Percentiles rank a stretch among this genome's conserved stretches.
Conservation (phyloP, 2,113 vertebrate species). For the Cyphomyrus discorhynchus region DNA sequence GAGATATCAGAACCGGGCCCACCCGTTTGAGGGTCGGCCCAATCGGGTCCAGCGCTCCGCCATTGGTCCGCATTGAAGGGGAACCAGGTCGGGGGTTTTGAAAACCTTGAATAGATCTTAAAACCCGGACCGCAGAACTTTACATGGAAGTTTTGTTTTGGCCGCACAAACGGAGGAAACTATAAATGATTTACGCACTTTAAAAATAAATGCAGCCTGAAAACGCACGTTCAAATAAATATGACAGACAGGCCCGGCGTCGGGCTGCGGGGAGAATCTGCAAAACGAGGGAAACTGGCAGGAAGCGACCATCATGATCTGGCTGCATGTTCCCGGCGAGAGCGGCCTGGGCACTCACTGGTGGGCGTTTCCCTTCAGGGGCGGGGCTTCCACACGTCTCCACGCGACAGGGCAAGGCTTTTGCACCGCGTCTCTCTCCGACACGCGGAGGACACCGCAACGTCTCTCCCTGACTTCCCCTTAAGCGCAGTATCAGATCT, state of each 20-base stretch:
- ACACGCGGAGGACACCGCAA: neutral
- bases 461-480: neutral
- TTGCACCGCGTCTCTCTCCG: neutral
- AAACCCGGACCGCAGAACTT: neutral
- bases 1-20: neutral
- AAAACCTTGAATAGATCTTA: neutral
- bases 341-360: neutral
- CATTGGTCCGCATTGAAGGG: neutral
- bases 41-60: neutral
- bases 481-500: neutral
- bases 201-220: neutral
- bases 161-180: neutral
- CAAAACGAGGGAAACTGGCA: neutral
- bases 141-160: neutral
- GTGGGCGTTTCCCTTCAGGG: neutral
- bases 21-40: neutral
- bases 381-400: neutral
- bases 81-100: neutral
- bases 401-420: neutral
- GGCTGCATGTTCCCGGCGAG: neutral
- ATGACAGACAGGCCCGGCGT: neutral
- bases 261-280: neutral
- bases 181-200: neutral
- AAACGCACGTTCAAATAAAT: neutral
- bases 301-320: neutral